These are phyloP conservation scores for Campaea margaritaria DNA, from an alignment of 2,888 invertebrate genomes.

Conservation along the genomic window DNA sequence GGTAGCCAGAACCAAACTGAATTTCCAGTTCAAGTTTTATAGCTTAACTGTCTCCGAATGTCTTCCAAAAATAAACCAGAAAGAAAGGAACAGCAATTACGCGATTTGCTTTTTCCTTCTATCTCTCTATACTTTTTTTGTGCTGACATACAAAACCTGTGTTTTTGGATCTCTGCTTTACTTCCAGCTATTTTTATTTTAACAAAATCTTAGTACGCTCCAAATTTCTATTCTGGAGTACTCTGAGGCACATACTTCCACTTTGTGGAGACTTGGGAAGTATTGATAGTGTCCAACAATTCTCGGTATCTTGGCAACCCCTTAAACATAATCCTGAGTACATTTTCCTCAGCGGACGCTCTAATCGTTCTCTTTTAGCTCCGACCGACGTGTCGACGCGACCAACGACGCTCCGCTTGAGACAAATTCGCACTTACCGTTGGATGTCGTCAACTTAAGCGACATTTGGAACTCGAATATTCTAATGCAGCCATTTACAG, in stretches of 20 bases:
- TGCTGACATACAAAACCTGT: too few relatives aligned
- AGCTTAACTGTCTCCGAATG: not conserved
- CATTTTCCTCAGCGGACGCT: constrained; percentile 9
- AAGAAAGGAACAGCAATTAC: too few relatives aligned
- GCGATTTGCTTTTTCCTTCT: too few relatives aligned
- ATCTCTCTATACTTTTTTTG: too few relatives aligned
- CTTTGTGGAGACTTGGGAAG: not conserved
- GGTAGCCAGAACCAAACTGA: not conserved
- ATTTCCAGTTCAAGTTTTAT: constrained; percentile 2
- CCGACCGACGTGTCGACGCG: constrained; percentile 5
- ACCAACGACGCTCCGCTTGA: not conserved
- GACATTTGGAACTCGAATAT: constrained; percentile 13
- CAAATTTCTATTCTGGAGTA: too few relatives aligned
- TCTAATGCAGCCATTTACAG: not conserved
- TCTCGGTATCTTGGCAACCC: not conserved
- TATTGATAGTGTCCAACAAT: too few relatives aligned
- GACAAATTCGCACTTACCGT: constrained; percentile 22
- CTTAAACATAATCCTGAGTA: constrained; percentile 15
- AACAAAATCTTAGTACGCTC: too few relatives aligned
- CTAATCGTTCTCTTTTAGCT: constrained; percentile 27
- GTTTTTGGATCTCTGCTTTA: too few relatives aligned
- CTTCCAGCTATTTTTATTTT: too few relatives aligned
- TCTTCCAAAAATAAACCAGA: not conserved
- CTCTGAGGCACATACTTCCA: not conserved
- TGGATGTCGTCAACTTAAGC: constrained; percentile 16